Conservation (phyloP, 35 echinoderm and acorn worm species). For the Heliocidaris tuberculata region DNA sequence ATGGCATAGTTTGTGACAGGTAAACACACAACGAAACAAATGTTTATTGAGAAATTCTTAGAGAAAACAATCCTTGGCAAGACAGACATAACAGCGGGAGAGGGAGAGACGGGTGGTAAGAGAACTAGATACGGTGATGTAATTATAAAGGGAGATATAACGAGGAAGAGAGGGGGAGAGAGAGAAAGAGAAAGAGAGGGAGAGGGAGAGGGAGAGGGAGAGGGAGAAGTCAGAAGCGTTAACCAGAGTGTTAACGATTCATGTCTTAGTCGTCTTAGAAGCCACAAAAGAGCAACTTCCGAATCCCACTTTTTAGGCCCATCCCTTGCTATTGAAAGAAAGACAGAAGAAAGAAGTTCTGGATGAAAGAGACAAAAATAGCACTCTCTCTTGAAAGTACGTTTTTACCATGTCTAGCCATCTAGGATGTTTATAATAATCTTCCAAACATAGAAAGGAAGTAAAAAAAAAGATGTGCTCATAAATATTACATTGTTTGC, state of each 20-base stretch:
- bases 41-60: too few species aligned
- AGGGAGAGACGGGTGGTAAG: too few species aligned
- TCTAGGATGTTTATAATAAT: neutral
- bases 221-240: neutral
- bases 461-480: neutral
- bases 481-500: constrained; percentile 5
- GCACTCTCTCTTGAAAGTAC: too few species aligned
- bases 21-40: too few species aligned
- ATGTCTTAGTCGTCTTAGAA: neutral
- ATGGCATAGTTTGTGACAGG: too few species aligned
- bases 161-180: neutral
- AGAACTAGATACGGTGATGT: too few species aligned
- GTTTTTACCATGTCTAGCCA: neutral
- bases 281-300: neutral
- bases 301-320: neutral
- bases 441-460: neutral
- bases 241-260: neutral
- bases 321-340: neutral
- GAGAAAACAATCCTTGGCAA: too few species aligned
- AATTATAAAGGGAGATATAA: neutral
- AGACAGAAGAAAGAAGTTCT: neutral
- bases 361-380: neutral
- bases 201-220: neutral
- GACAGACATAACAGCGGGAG: too few species aligned
- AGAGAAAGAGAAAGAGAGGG: neutral